Evolutionary conservation across 2,113 vertebrate species (phyloP).

Genomic region (Spizaetus ornatus): DNA sequence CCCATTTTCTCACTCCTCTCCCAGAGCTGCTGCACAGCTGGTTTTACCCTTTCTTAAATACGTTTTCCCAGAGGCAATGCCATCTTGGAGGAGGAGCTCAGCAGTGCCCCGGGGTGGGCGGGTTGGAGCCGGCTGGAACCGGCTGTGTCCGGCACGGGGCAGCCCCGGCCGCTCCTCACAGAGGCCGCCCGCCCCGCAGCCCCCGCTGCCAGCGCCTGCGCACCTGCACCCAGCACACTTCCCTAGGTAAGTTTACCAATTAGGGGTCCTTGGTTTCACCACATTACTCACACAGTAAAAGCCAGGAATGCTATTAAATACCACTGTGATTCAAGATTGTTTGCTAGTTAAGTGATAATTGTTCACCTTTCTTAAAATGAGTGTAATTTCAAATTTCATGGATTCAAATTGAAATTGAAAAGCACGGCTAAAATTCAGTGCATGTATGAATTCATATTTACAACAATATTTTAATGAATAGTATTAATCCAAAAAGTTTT

Average conservation of each 20-base stretch:
- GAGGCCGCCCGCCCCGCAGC: rapidly evolving
- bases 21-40: not conserved
- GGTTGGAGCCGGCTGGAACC: not conserved
- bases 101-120: no score
- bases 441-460: not conserved
- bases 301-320: not conserved
- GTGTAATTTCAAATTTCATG: not conserved
- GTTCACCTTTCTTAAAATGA: not conserved
- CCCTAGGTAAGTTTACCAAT: not conserved
- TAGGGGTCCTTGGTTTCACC: not conserved
- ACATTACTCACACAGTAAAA: not conserved
- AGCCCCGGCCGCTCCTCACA: not conserved
- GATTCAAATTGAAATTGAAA: not conserved
- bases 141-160: rapidly evolving
- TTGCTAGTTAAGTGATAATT: not conserved
- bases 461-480: not conserved
- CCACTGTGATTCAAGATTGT: not conserved
- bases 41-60: not conserved
- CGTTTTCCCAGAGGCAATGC: not conserved
- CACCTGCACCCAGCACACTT: rapidly evolving
- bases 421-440: not conserved
- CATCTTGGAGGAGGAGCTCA: no score
- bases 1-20: not conserved
- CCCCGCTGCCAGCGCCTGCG: rapidly evolving
- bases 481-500: not conserved